Conservation (phyloP, 1,140 invertebrate species). For the Ridgeia piscesae region DNA sequence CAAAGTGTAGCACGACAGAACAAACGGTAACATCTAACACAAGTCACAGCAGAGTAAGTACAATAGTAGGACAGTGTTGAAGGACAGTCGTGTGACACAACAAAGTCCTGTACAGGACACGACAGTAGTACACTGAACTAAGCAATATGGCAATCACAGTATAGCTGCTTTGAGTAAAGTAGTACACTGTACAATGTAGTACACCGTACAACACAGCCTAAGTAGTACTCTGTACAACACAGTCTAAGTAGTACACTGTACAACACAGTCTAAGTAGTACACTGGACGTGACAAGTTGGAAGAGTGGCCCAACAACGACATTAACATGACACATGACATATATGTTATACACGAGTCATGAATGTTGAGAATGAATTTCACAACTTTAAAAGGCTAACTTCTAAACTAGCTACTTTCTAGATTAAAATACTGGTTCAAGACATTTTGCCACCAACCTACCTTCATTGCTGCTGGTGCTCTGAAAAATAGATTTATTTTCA, state of each 20-base stretch:
- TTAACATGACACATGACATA: background rate
- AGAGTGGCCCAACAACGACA: background rate
- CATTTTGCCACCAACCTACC: background rate
- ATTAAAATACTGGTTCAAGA: background rate
- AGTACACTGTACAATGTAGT: too few species aligned
- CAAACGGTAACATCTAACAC: too few species aligned
- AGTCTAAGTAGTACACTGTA: background rate
- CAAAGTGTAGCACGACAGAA: too few species aligned
- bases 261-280: background rate
- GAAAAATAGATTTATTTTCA: background rate
- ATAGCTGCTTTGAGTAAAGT: too few species aligned
- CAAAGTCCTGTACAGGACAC: too few species aligned
- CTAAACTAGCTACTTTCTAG: background rate
- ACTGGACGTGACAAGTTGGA: background rate
- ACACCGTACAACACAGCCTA: too few species aligned
- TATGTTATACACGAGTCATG: background rate
- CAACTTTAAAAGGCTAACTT: background rate
- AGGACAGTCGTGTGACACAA: too few species aligned
- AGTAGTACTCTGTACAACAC: background rate
- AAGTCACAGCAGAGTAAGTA: too few species aligned
- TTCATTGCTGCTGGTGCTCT: background rate
- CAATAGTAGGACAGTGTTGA: too few species aligned
- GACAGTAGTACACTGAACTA: too few species aligned
- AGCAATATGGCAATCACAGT: too few species aligned
- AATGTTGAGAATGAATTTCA: background rate